phyloP scores from a whole-genome alignment of 37 sponge, comb jelly and placozoan genomes.

The Diacarnus erythraeanus region DNA sequence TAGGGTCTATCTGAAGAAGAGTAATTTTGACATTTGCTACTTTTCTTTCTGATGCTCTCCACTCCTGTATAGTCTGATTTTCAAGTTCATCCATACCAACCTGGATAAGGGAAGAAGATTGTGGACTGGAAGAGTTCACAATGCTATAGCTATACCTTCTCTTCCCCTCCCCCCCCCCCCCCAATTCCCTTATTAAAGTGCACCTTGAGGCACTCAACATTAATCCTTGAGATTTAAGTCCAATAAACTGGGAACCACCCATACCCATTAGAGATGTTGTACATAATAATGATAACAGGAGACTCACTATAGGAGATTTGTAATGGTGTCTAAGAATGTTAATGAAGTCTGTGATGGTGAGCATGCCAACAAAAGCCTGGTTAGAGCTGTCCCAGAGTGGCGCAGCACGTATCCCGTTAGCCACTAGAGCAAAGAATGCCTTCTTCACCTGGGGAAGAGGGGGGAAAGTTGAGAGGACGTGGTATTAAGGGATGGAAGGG shows the following conservation, averaged over 20 bases:
- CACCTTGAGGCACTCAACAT: too few relatives aligned
- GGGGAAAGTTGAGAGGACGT: background rate
- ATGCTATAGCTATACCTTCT: background rate
- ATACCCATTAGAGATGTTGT: too few relatives aligned
- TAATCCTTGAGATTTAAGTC: too few relatives aligned
- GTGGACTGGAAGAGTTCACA: background rate
- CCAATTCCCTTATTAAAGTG: background rate
- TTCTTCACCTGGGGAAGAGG: conserved; percentile 72
- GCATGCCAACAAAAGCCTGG: conserved; percentile 69
- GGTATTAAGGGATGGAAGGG: background rate
- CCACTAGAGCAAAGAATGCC: conserved; percentile 87
- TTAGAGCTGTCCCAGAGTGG: conserved; percentile 51
- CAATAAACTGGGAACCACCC: too few relatives aligned
- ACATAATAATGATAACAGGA: too few relatives aligned
- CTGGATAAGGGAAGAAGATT: conserved; percentile 21
- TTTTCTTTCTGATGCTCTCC: conserved; percentile 69
- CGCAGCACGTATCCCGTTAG: conserved; percentile 84
- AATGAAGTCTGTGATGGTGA: conserved; percentile 97
- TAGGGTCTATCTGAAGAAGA: conserved; percentile 69
- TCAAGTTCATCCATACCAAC: conserved; percentile 90
- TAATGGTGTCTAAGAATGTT: conserved; percentile 84
- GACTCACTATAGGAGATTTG: conserved; percentile 89
- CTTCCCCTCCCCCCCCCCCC: background rate
- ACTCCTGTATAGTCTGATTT: conserved; percentile 85
- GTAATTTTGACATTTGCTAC: conserved; percentile 46